phyloP scores from a whole-genome alignment of 2,797 vertebrate genomes.

The Centroberyx gerrardi region DNA sequence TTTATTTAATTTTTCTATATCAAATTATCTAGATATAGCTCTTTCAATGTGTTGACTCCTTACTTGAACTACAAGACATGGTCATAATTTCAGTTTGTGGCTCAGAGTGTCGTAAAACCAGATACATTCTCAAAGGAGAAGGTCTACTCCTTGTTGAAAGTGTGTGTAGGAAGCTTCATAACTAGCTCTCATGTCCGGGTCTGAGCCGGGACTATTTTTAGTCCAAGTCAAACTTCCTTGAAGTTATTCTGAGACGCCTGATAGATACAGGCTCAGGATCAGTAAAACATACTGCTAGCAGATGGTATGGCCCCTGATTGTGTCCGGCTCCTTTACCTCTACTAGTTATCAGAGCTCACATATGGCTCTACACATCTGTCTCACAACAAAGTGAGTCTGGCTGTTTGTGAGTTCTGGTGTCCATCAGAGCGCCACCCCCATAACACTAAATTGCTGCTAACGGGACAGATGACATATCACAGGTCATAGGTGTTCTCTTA shows the following conservation, averaged over 20 bases:
- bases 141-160: neutral
- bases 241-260: constrained; percentile 23
- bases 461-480: neutral
- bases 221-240: neutral
- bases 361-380: too few species aligned
- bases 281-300: constrained; percentile 46
- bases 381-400: too few species aligned
- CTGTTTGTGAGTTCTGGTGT: too few species aligned
- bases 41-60: too few species aligned
- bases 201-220: neutral
- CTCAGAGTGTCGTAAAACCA: constrained; percentile 4
- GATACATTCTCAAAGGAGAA: neutral
- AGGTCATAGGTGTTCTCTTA: constrained; percentile 54
- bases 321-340: neutral
- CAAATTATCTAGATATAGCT: too few species aligned
- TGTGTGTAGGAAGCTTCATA: constrained; percentile 2
- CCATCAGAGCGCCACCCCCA: too few species aligned
- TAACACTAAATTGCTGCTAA: too few species aligned
- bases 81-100: neutral
- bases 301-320: constrained; percentile 2
- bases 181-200: neutral
- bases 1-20: too few species aligned
- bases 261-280: neutral
- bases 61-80: neutral
- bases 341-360: too few species aligned